phyloP scores from a whole-genome alignment of 2,888 invertebrate genomes.

The Pelosia muscerda region DNA sequence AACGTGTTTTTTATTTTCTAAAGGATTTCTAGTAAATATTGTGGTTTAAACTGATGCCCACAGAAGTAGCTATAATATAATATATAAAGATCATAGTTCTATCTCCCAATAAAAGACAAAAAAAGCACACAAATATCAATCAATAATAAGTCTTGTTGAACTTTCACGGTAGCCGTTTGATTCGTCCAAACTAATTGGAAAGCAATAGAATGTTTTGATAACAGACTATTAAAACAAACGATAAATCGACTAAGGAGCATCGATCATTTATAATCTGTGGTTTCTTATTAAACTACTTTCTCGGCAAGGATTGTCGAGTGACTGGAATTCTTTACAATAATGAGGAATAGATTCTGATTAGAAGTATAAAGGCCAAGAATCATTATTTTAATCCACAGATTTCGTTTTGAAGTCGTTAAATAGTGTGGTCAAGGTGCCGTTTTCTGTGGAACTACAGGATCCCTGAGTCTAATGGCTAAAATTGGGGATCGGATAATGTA shows the following conservation, averaged over 20 bases:
- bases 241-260: slow-evolving; percentile 43
- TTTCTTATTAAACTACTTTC: slow-evolving; percentile 52
- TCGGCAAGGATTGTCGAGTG: slow-evolving; percentile 28
- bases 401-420: no score
- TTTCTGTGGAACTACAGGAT: no score
- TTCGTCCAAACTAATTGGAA: slow-evolving; percentile 49
- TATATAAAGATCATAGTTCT: neutral
- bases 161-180: slow-evolving; percentile 51
- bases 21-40: no score
- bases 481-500: no score
- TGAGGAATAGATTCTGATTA: slow-evolving; percentile 20
- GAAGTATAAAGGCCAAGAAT: slow-evolving; percentile 2
- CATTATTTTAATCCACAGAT: neutral
- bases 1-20: no score
- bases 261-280: slow-evolving; percentile 67
- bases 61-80: neutral
- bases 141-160: slow-evolving; percentile 34
- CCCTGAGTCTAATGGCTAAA: no score
- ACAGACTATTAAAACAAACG: slow-evolving; percentile 52
- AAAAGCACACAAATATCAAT: slow-evolving; percentile 2
- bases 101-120: slow-evolving; percentile 2
- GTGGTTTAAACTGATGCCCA: neutral
- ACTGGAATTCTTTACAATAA: slow-evolving; percentile 20
- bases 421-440: no score
- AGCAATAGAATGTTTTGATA: slow-evolving; percentile 54